Evolutionary conservation across 2,888 invertebrate species (phyloP), one percentile per base, ranked within the genome.

Genomic region (Andrena fulva): DNA sequence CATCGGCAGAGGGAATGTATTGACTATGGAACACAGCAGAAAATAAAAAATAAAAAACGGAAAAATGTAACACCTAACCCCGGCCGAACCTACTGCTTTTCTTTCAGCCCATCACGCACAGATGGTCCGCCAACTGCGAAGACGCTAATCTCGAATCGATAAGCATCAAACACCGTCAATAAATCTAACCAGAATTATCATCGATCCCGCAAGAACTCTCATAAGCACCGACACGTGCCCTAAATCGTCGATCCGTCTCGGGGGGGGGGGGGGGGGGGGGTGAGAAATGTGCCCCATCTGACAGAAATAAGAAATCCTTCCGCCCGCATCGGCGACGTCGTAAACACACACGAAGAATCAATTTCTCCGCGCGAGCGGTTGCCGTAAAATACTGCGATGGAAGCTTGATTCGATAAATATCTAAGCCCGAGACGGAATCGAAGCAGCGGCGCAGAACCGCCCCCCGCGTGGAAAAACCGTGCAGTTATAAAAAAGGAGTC

Each of bases 361-460:
- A 86, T 81, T 84, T 83, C 68, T 50, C 33, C 20, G 29, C 56
- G 29, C n/a, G 63, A 24, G 27, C 66, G 59, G 33, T 10, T 42
- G 42, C 33, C 24, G 54, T 64, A 72, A 76, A 67, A 69, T 60
- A 69, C 76, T 42, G 54, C 52, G 42, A 59, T 33, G 33, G 52
- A 72, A 76, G 67, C 77, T 82, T 81, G 77, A 81, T 82, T 82
- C 77, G 82, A 82, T 80, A 76, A 82, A 82, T 82, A 82, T 80
- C 80, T 76, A 50, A 42, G 59, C 35, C 59, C 24, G 42, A 60
- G 16, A 60, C 52, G 54, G 7, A 42, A 50, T 52, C 70, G 24
- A 76, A 76, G 63, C 62, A 54, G 62, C 16, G 33, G 10, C 33
- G 48, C 7, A 33, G 29, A 62, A 78, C 62, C 76, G 56, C 75